These are phyloP conservation scores for Acanthisitta chloris DNA, from an alignment of 2,113 vertebrate species.

Conservation along the genomic window DNA sequence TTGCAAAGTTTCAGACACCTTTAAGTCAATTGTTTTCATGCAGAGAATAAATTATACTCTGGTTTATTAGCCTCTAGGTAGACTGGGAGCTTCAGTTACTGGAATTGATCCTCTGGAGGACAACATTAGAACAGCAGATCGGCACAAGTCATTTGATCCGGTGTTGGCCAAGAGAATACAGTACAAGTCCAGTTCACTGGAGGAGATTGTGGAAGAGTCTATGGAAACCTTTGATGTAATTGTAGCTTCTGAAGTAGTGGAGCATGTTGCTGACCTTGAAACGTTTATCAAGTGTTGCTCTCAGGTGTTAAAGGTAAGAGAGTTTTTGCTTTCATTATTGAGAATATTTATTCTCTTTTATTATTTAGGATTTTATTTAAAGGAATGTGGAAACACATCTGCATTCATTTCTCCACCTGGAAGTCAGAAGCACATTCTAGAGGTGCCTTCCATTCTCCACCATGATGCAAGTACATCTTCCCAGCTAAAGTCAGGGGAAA, in stretches of 20 bases:
- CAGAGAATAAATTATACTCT: conserved; percentile 26
- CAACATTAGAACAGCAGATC: conserved; percentile 85
- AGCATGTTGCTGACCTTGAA: conserved; percentile 91
- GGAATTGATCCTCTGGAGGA: conserved; percentile 93
- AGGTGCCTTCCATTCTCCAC: not conserved
- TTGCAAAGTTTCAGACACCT: not conserved
- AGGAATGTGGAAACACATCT: not conserved
- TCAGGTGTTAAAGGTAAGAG: conserved; percentile 87
- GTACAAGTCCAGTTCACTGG: conserved; percentile 85
- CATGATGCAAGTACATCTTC: not conserved
- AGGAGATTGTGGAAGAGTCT: conserved; percentile 81
- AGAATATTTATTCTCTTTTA: not conserved
- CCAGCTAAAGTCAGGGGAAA: not conserved
- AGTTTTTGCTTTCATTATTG: conserved; percentile 22
- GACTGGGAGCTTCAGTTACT: conserved; percentile 87
- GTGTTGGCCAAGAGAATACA: conserved; percentile 76
- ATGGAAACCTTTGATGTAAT: conserved; percentile 85
- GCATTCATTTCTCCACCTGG: not conserved
- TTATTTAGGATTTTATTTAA: not conserved
- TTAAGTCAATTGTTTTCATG: conserved; percentile 32
- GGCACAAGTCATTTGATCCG: conserved; percentile 87
- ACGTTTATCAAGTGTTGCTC: conserved; percentile 85
- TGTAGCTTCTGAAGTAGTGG: conserved; percentile 94
- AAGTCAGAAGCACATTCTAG: not conserved
- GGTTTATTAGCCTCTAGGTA: conserved; percentile 85